Base-by-base conservation (phyloP, 2,797 vertebrate species). In the Spondyliosoma cantharus region DNA sequence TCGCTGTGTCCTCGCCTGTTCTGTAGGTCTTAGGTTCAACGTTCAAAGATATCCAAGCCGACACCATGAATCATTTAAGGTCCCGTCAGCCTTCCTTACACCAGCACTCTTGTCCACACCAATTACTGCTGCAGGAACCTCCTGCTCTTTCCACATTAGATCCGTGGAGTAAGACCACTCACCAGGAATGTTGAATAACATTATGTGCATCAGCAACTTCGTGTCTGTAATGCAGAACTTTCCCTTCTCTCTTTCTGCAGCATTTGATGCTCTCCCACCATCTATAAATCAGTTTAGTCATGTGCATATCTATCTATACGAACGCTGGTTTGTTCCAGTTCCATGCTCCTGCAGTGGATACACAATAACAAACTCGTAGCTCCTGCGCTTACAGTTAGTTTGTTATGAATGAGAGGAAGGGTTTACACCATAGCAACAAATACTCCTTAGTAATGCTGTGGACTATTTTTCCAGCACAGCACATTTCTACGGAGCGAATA, bases 11-110 rank as follows among this genome's bases (percentile, higher is more conserved):
- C 90, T 89, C 59, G 78, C 57, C 71, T 86, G 79, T 89, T 88
- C 82, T 86, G 78, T 71, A 71, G 89, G 83, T 87, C 87, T 92
- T 81, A 71, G 90, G 89, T 90, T 91, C 89, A 87, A 84, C 17
- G 66, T 87, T 92, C 90, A 93, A 82, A 92, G 91, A 93, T 92
- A 92, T 92, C 86, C 78, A 93, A 85, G 63, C 84, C 75, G 84
- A 88, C 77, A 87, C 78, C 82, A 93, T 93, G 85, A 93, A 94
- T 93, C 87, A 94, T 94, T 95, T 90, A 93, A 84, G 81, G 78
- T 89, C 88, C 86, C 62, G 52, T 86, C 91, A 90, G 88, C 82
- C 86, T 75, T 87, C 76, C 79, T 83, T 85, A 91, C 91, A 90
- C 90, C 82, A 81, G 90, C 90, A 90, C 87, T 90, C 82, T 80